Evolutionary conservation across 2,797 vertebrate species (phyloP).

Genomic region (Smutsia temminckii): DNA sequence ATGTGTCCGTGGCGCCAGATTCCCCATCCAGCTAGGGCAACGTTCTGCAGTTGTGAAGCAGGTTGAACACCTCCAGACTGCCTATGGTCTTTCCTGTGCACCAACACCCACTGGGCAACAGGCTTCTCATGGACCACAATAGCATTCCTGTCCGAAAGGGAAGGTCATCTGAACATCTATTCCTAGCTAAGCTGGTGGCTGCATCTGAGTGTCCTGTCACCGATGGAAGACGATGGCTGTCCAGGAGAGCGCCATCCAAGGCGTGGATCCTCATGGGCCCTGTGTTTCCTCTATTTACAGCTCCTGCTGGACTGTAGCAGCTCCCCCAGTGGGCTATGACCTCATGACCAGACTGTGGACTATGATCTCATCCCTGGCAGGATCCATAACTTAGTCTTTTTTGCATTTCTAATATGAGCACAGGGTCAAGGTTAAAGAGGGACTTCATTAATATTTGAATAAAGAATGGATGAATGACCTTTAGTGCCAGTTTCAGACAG

Average conservation of each 20-base stretch:
- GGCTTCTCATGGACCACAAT: background rate
- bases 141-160: background rate
- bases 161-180: background rate
- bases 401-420: background rate
- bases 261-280: rapidly evolving
- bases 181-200: background rate
- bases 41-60: background rate
- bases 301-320: background rate
- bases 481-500: background rate
- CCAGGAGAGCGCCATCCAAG: background rate
- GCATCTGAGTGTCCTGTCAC: background rate
- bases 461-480: background rate
- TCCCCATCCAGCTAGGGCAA: background rate
- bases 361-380: background rate
- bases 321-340: too few relatives aligned
- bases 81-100: background rate
- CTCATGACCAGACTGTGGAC: background rate
- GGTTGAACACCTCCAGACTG: rapidly evolving
- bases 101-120: background rate
- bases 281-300: background rate
- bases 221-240: background rate
- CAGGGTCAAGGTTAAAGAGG: background rate
- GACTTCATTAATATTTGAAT: background rate
- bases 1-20: background rate
- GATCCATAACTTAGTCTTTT: background rate